A percentile compares a stretch with the other conserved stretches of the same genome.
phyloP scores from a whole-genome alignment of 2,888 invertebrate genomes.

The Encarsia formosa region DNA sequence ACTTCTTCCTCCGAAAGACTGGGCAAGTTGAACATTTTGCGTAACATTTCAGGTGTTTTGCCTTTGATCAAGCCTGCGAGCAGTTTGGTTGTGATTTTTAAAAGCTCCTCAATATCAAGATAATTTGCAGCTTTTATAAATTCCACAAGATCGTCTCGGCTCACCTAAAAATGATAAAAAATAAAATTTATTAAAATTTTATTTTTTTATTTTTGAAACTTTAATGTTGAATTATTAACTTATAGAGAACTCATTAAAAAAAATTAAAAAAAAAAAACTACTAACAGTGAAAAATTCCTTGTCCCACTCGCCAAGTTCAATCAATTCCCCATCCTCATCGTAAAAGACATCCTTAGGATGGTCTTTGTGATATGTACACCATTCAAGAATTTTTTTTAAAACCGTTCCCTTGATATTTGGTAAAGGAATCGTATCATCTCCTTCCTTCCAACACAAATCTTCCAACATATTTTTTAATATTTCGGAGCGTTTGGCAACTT shows the following conservation, averaged over 20 bases:
- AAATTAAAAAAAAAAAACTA: too few species aligned
- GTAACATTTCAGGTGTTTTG: slow-evolving; percentile 95
- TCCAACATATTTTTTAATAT: slow-evolving; percentile 97
- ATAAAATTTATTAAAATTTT: too few species aligned
- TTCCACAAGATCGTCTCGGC: slow-evolving; percentile 96
- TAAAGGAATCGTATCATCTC: slow-evolving; percentile 85
- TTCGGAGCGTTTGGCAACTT: slow-evolving; percentile 91
- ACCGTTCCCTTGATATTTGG: slow-evolving; percentile 95
- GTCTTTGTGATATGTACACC: slow-evolving; percentile 86
- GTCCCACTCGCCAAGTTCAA: slow-evolving; percentile 97
- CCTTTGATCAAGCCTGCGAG: slow-evolving; percentile 99
- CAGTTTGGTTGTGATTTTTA: slow-evolving; percentile 97
- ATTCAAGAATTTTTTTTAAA: slow-evolving; percentile 83
- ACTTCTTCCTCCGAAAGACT: too few species aligned
- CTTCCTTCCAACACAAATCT: slow-evolving; percentile 74
- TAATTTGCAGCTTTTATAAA: slow-evolving; percentile 96
- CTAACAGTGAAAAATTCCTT: slow-evolving; percentile 95
- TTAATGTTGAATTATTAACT: too few species aligned
- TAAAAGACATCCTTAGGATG: slow-evolving; percentile 93
- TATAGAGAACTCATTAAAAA: too few species aligned
- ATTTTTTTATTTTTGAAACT: too few species aligned
- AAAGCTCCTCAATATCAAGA: slow-evolving; percentile 88
- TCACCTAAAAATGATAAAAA: slow-evolving; percentile 61
- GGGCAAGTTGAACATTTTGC: slow-evolving; percentile 95
- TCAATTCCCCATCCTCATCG: slow-evolving; percentile 90